These are phyloP conservation scores for Zaprionus taronus DNA, from an alignment of 1,140 invertebrate species.

Conservation along the genomic window DNA sequence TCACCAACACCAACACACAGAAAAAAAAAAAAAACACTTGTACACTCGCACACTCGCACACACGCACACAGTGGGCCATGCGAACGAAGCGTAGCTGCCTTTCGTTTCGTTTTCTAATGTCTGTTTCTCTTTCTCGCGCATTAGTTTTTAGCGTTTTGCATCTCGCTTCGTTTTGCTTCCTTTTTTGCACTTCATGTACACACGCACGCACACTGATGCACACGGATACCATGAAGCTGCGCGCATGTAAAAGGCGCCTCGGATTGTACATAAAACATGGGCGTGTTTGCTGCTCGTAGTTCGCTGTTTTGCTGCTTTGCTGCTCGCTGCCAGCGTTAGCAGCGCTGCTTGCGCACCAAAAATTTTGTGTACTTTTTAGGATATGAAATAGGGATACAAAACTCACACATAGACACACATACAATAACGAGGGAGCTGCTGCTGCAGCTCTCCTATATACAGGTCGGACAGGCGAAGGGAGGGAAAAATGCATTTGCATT, in stretches of 20 bases:
- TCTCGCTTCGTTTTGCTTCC: slow-evolving; percentile 81
- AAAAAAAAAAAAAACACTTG: background rate
- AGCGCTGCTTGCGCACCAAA: slow-evolving; percentile 67
- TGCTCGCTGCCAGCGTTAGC: slow-evolving; percentile 38
- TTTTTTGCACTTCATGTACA: slow-evolving; percentile 63
- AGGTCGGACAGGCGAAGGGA: slow-evolving; percentile 28
- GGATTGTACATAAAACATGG: slow-evolving; percentile 80
- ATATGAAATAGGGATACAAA: slow-evolving; percentile 82
- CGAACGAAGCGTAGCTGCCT: slow-evolving; percentile 26
- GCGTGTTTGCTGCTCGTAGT: slow-evolving; percentile 75
- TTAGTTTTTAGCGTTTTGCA: slow-evolving; percentile 84
- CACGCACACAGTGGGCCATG: slow-evolving; percentile 35
- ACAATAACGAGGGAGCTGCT: slow-evolving; percentile 13
- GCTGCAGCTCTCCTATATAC: slow-evolving; percentile 46
- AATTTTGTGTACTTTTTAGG: slow-evolving; percentile 84
- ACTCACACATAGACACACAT: slow-evolving; percentile 26
- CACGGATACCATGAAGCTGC: slow-evolving; percentile 19
- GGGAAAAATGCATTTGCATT: slow-evolving; percentile 69
- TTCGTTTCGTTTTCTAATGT: slow-evolving; percentile 80
- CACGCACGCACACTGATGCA: slow-evolving; percentile 23
- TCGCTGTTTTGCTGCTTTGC: slow-evolving; percentile 8
- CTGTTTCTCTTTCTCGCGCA: slow-evolving; percentile 83
- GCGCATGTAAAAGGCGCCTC: slow-evolving; percentile 55
- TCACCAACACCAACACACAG: slow-evolving; percentile 46
- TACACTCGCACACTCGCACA: slow-evolving; percentile 50